Conservation (phyloP, 2,797 vertebrate species). For the Eremophila alpestris region DNA sequence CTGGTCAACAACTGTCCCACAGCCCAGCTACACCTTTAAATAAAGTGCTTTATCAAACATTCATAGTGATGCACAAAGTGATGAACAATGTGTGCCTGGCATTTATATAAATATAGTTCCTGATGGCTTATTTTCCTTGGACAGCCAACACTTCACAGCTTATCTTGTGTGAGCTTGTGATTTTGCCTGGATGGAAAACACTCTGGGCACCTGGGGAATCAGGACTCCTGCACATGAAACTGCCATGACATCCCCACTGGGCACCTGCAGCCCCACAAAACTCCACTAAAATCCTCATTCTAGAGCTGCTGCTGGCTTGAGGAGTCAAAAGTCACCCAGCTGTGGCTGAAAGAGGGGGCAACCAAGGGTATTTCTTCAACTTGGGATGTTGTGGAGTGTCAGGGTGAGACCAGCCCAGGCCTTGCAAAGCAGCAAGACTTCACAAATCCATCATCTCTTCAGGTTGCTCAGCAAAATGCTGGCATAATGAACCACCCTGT, state of each 20-base stretch:
- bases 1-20: conserved; percentile 36
- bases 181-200: conserved; percentile 55
- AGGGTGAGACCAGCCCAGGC: background rate
- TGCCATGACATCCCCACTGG: background rate
- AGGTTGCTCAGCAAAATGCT: background rate
- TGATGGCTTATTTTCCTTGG: conserved; percentile 66
- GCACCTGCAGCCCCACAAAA: background rate
- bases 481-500: background rate
- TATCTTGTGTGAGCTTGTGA: conserved; percentile 57
- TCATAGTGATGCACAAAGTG: conserved; percentile 69
- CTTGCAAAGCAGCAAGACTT: fast-evolving
- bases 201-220: conserved; percentile 61
- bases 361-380: background rate
- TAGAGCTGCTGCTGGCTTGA: background rate
- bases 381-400: fast-evolving
- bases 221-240: conserved; percentile 44
- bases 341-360: background rate
- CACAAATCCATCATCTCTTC: background rate
- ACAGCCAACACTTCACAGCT: conserved; percentile 70
- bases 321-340: background rate
- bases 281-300: background rate
- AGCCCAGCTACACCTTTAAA: conserved; percentile 68
- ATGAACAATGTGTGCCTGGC: conserved; percentile 23
- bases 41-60: conserved; percentile 80
- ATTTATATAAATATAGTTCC: conserved; percentile 71